Base-by-base conservation (phyloP, 2,113 vertebrate species). In the Oriolus oriolus region DNA sequence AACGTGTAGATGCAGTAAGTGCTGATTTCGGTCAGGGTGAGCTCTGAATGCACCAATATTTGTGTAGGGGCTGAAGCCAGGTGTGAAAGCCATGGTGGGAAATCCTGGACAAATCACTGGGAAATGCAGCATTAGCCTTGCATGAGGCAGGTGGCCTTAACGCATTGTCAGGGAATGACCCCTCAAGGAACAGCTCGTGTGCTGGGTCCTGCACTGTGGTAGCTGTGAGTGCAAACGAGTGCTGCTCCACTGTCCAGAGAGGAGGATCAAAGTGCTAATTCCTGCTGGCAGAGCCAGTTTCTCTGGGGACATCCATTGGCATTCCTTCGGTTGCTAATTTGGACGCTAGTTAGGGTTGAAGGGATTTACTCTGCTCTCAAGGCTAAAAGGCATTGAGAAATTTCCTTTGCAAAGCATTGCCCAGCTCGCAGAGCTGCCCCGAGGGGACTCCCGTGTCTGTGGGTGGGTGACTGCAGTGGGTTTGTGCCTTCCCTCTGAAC, bases 351-450 rank as follows among this genome's bases (percentile, higher is more conserved):
- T 95, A 39, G 41, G 35, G n/a, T 42, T 73, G 89, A 83, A 92
- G 87, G 78, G 87, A 83, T 96, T 96, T 71, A 4, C 57, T 87
- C 53, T 68, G 80, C 91, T 93, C 75, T 83, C 21, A 22, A 49
- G 70, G 78, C 89, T 83, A 56, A 87, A 82, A 91, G 59, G 86
- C 86, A 60, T 17, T 39, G 83, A 75, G 90, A 33, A 74, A 86
- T 88, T 80, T 66, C 65, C 83, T 71, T 31, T 89, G 69, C 42
- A 57, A 54, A 84, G 63, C 3, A 7, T 11, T 86, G 31, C 61
- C 84, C 76, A 37, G 54, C 73, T 87, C 0, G 0, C 0, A 37
- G 84, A 75, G 91, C 84, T 92, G 89, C 60, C 91, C 54, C 0
- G 10, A 68, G 87, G 87, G 24, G 0, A 27, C 41, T 61, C 11